Percentiles rank a stretch among this genome's conserved stretches.
Evolutionary conservation across 2,797 vertebrate genomes (phyloP).

Genomic region (Perdix hodgsoniae): DNA sequence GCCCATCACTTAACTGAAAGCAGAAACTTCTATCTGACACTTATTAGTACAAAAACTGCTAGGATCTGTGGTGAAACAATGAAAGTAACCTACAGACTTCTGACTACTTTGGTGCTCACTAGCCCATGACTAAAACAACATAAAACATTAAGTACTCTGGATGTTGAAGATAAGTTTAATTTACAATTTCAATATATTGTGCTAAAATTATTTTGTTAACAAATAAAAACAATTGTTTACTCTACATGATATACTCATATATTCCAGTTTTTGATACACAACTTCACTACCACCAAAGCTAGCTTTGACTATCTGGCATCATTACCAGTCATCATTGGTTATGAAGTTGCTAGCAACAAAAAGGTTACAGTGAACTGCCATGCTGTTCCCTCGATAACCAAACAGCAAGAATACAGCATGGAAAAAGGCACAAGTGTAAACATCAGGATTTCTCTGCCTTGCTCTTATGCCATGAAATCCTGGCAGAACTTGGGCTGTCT

Average conservation of each 20-base stretch:
- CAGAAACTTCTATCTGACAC: background rate
- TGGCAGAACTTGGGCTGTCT: background rate
- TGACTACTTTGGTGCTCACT: background rate
- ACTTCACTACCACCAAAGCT: background rate
- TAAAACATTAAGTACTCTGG: background rate
- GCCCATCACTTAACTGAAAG: background rate
- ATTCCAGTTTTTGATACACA: background rate
- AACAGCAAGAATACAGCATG: background rate
- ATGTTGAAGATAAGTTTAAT: background rate
- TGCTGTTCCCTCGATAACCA: background rate
- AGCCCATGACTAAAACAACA: background rate
- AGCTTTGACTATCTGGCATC: background rate
- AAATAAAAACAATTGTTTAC: background rate
- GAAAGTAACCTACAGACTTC: background rate
- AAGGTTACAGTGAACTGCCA: background rate
- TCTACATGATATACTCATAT: rapidly evolving
- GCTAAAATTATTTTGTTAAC: background rate
- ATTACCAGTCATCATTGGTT: background rate
- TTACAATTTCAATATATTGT: background rate
- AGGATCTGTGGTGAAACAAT: background rate
- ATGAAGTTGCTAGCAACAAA: background rate
- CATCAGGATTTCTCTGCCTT: background rate
- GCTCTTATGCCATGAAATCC: background rate
- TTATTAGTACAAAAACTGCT: background rate
- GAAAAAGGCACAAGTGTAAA: background rate